Conservation (phyloP, 1,140 invertebrate genomes). For the Drosophila serrata region DNA sequence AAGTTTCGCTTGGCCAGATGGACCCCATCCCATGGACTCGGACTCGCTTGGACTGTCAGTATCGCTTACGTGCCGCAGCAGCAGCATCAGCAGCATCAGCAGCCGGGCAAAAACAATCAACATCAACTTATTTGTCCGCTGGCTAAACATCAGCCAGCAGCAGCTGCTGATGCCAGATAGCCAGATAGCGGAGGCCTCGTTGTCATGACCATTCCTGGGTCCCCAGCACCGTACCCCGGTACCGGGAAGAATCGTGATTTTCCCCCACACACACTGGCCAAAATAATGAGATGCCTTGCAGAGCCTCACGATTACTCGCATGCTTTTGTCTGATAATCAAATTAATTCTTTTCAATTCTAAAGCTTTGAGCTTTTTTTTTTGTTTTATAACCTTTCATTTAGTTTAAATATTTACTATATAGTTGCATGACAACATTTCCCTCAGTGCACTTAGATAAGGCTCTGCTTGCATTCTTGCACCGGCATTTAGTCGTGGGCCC, state of each 20-base stretch:
- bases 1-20: constrained; percentile 68
- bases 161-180: constrained; percentile 52
- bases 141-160: constrained; percentile 56
- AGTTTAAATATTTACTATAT: background rate
- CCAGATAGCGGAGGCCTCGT: constrained; percentile 28
- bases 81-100: constrained; percentile 48
- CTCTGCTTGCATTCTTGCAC: constrained; percentile 40
- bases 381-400: background rate
- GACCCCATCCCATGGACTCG: constrained; percentile 9
- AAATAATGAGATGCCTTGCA: constrained; percentile 2
- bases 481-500: constrained; percentile 39
- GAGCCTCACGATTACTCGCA: background rate
- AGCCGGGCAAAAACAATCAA: constrained; percentile 60
- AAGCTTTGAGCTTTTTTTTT: background rate
- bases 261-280: constrained; percentile 22
- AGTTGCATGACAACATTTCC: background rate
- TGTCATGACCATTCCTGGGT: constrained; percentile 42
- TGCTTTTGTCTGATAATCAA: background rate
- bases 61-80: constrained; percentile 72
- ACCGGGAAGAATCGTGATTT: constrained; percentile 52
- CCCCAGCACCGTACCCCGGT: constrained; percentile 21
- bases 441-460: constrained; percentile 15
- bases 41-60: constrained; percentile 55
- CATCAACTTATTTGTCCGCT: constrained; percentile 78
- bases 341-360: background rate